Percentiles rank a stretch among this genome's conserved stretches.
These are phyloP conservation scores for Halictus rubicundus DNA, from an alignment of 1,140 invertebrate genomes.

Conservation along the genomic window DNA sequence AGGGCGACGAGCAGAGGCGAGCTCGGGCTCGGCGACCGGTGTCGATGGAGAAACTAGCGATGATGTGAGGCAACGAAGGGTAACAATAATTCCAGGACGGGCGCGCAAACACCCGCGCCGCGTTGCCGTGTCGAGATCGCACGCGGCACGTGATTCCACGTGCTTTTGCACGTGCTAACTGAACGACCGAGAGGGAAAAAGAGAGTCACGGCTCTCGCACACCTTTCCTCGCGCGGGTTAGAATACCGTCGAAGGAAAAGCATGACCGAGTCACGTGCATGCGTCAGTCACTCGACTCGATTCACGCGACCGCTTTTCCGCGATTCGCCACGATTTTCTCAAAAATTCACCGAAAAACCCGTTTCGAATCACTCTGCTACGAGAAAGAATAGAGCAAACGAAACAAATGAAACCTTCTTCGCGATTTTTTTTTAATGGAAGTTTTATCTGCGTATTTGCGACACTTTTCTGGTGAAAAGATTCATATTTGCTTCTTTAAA, in stretches of 20 bases:
- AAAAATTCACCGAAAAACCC: neutral
- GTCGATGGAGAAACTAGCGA: conserved; percentile 46
- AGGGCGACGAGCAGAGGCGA: neutral
- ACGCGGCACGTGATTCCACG: conserved; percentile 72
- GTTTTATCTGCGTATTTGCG: too few relatives aligned
- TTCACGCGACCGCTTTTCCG: conserved; percentile 74
- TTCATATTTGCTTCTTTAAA: too few relatives aligned
- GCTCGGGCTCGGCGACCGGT: conserved; percentile 2
- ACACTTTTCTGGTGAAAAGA: too few relatives aligned
- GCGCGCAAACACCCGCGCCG: conserved; percentile 61
- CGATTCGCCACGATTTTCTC: too few relatives aligned
- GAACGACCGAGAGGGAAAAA: conserved; percentile 38
- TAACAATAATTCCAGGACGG: conserved; percentile 71
- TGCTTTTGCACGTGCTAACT: conserved; percentile 31
- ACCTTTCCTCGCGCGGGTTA: conserved; percentile 58
- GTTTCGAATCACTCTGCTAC: conserved; percentile 11
- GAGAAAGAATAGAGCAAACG: too few relatives aligned
- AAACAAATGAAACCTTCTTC: too few relatives aligned
- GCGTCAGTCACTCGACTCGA: conserved; percentile 60
- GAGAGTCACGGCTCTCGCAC: conserved; percentile 46
- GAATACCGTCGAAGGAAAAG: conserved; percentile 61
- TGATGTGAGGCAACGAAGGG: conserved; percentile 57
- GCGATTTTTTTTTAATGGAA: too few relatives aligned
- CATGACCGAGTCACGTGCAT: conserved; percentile 71
- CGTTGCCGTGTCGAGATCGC: conserved; percentile 57